phyloP scores from a whole-genome alignment of 2,888 invertebrate genomes.

The Megastigmus dorsalis region DNA sequence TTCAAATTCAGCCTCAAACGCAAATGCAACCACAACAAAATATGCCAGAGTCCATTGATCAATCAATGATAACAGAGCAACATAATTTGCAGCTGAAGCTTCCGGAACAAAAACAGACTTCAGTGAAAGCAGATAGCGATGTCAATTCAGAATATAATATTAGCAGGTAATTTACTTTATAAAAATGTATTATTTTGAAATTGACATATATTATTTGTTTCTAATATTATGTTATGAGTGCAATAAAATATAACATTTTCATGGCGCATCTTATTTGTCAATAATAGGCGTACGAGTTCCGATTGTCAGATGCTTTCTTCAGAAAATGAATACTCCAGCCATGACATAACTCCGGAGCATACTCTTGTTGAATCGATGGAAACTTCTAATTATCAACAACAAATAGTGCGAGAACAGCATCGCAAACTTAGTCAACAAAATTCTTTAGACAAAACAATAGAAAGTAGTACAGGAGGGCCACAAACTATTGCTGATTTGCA shows the following conservation, averaged over 20 bases:
- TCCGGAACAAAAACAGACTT: slow-evolving; percentile 64
- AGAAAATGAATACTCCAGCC: slow-evolving; percentile 70
- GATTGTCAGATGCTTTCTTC: slow-evolving; percentile 68
- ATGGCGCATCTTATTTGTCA: slow-evolving; percentile 12
- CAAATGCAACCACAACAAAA: slow-evolving; percentile 60
- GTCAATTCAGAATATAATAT: slow-evolving; percentile 60
- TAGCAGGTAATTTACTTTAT: slow-evolving; percentile 61
- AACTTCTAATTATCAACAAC: slow-evolving; percentile 61
- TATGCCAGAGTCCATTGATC: slow-evolving; percentile 54
- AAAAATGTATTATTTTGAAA: slow-evolving; percentile 9
- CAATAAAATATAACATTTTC: background rate
- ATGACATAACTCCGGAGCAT: slow-evolving; percentile 71
- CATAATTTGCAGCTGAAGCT: slow-evolving; percentile 65
- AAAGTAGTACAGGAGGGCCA: slow-evolving; percentile 64
- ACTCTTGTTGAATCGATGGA: slow-evolving; percentile 67
- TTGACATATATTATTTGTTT: background rate
- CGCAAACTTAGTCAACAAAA: slow-evolving; percentile 71
- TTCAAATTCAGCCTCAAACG: slow-evolving; percentile 48
- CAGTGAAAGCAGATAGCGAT: slow-evolving; percentile 61
- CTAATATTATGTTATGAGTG: background rate
- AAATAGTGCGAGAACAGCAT: slow-evolving; percentile 65
- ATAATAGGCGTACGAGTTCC: slow-evolving; percentile 66
- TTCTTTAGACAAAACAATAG: slow-evolving; percentile 66
- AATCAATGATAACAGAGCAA: slow-evolving; percentile 54
- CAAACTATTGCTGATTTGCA: slow-evolving; percentile 78